Percentiles rank a stretch among this genome's conserved stretches.
Conservation (phyloP, 2,888 invertebrate genomes). For the Trichacis sp. region DNA sequence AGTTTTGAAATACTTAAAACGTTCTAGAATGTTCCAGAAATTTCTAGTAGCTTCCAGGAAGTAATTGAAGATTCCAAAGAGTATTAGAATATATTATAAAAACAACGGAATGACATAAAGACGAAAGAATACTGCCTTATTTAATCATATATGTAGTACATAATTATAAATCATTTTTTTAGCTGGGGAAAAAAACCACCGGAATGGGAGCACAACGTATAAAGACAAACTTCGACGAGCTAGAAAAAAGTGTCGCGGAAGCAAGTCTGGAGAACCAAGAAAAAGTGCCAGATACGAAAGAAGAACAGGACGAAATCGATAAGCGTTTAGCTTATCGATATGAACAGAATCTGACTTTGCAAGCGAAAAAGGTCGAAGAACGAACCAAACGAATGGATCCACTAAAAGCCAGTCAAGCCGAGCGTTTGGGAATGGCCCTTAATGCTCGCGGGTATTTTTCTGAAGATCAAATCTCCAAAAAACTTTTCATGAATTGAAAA, state of each 20-base stretch:
- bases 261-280: slow-evolving; percentile 71
- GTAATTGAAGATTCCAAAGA: no score
- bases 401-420: slow-evolving; percentile 87
- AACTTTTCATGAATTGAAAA: slow-evolving; percentile 5
- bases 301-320: slow-evolving; percentile 78
- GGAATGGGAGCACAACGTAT: slow-evolving; percentile 95
- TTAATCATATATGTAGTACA: no score
- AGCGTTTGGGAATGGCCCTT: slow-evolving; percentile 94
- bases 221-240: slow-evolving; percentile 92
- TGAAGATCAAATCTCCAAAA: slow-evolving; percentile 12
- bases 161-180: slow-evolving; percentile 13
- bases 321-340: slow-evolving; percentile 77
- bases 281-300: slow-evolving; percentile 71
- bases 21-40: no score
- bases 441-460: slow-evolving; percentile 70
- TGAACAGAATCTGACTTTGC: slow-evolving; percentile 77
- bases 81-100: no score
- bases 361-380: slow-evolving; percentile 80
- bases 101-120: no score
- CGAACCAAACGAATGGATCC: slow-evolving; percentile 81
- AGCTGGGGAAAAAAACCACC: slow-evolving; percentile 84
- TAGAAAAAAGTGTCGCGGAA: slow-evolving; percentile 90
- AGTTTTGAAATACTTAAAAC: no score
- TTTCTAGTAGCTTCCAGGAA: no score
- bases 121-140: slow-evolving; percentile 12